phyloP scores from a whole-genome alignment of 2,113 vertebrate genomes.

The Bothrops jararaca region DNA sequence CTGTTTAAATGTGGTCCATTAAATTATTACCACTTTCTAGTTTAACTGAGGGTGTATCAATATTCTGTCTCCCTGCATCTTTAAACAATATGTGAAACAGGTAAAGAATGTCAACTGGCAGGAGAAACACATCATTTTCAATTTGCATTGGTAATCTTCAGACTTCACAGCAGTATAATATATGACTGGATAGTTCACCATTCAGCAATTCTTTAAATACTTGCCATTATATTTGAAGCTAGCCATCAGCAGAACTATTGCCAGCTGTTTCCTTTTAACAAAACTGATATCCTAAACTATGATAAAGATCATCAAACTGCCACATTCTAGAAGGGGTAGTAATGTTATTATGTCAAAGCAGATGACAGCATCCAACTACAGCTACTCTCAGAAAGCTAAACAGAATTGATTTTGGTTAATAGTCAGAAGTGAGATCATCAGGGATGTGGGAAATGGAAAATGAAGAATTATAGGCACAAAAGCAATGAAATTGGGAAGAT shows the following conservation, averaged over 20 bases:
- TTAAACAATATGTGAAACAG: not conserved
- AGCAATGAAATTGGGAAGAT: not conserved
- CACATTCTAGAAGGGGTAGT: not conserved
- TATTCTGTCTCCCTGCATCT: not conserved
- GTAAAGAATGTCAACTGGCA: not conserved
- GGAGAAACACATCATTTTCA: not conserved
- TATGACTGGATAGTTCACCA: not conserved
- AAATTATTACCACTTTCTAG: not conserved
- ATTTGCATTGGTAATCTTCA: not conserved
- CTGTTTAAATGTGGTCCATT: not conserved
- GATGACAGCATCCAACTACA: not conserved
- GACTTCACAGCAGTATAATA: not conserved
- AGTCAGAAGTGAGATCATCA: not conserved
- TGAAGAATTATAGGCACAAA: not conserved
- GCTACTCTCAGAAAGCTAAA: not conserved
- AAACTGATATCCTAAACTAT: not conserved
- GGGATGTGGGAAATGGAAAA: not conserved
- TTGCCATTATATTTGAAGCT: not conserved
- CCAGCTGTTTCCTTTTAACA: not conserved
- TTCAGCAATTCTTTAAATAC: not conserved
- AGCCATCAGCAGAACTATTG: not conserved
- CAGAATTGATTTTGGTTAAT: not conserved
- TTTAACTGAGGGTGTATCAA: not conserved
- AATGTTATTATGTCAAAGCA: not conserved
- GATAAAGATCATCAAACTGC: not conserved